Conservation (phyloP, 2,113 vertebrate species). For the Camelus bactrianus region DNA sequence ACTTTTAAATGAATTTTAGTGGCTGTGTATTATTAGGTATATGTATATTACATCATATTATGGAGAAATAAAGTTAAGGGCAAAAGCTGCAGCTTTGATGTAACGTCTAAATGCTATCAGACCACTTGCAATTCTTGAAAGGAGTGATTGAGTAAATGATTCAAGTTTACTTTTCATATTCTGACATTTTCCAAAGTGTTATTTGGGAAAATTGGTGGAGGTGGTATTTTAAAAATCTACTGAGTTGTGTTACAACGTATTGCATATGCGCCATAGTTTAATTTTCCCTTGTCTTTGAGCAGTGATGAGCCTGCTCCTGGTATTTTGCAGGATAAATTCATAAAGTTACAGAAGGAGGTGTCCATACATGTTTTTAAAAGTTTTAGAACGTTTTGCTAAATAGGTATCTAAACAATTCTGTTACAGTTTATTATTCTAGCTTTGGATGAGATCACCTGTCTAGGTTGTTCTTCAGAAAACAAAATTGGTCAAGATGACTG, state of each 20-base stretch:
- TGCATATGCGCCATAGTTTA: neutral
- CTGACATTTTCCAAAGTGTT: slow-evolving; percentile 13
- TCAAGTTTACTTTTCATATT: slow-evolving; percentile 13
- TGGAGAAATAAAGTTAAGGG: slow-evolving; percentile 47
- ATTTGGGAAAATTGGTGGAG: slow-evolving; percentile 30
- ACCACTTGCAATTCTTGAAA: neutral
- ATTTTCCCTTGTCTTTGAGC: neutral
- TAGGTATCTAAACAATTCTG: neutral
- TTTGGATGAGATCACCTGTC: neutral
- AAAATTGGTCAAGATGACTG: slow-evolving; percentile 2
- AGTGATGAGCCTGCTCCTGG: neutral
- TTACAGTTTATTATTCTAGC: neutral
- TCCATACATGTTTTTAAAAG: neutral
- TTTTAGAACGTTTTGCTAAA: neutral
- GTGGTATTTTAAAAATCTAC: neutral
- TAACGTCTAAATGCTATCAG: neutral
- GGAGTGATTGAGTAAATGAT: neutral
- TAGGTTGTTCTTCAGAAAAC: neutral
- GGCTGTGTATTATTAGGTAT: neutral
- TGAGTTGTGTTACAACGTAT: neutral
- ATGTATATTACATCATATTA: neutral
- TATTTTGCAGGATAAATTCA: neutral
- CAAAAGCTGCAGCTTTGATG: neutral
- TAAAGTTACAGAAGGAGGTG: neutral
- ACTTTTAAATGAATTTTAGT: slow-evolving; percentile 34